Evolutionary conservation across 2,113 vertebrate species (phyloP).

Genomic region (Amblyornis subalaris): DNA sequence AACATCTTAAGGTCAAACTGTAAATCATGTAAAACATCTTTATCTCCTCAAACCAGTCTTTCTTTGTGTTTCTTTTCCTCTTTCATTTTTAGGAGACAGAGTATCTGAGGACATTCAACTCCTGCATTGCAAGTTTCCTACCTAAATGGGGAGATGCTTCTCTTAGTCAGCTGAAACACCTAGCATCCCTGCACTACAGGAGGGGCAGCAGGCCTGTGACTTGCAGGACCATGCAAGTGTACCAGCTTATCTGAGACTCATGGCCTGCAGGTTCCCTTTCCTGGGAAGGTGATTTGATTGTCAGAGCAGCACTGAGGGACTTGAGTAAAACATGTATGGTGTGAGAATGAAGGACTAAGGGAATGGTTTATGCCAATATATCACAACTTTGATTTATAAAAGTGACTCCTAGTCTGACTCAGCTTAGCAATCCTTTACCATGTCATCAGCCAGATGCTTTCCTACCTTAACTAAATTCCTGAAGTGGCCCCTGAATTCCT

Average conservation of each 20-base stretch:
- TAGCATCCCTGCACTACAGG: not conserved
- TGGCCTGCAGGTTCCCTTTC: not conserved
- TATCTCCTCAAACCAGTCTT: constrained; percentile 43
- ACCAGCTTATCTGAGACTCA: not conserved
- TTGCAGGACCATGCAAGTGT: not conserved
- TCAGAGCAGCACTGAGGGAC: not conserved
- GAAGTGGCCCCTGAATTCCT: not conserved
- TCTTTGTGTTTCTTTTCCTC: not conserved
- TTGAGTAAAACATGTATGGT: not conserved
- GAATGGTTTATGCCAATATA: not conserved
- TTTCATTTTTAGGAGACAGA: constrained; percentile 37
- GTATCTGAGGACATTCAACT: constrained; percentile 1
- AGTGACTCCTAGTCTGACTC: not conserved
- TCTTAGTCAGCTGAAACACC: not conserved
- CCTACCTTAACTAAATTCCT: not conserved
- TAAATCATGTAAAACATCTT: constrained; percentile 66
- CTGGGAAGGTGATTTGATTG: not conserved
- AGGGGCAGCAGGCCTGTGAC: not conserved
- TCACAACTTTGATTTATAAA: not conserved
- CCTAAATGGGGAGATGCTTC: not conserved
- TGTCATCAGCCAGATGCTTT: not conserved
- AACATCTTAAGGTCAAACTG: constrained; percentile 69
- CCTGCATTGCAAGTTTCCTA: not conserved
- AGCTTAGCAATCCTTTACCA: not conserved
- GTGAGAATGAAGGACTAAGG: not conserved